phyloP scores from a whole-genome alignment of 2,888 invertebrate species.

The Nephrotoma guestfalica region DNA sequence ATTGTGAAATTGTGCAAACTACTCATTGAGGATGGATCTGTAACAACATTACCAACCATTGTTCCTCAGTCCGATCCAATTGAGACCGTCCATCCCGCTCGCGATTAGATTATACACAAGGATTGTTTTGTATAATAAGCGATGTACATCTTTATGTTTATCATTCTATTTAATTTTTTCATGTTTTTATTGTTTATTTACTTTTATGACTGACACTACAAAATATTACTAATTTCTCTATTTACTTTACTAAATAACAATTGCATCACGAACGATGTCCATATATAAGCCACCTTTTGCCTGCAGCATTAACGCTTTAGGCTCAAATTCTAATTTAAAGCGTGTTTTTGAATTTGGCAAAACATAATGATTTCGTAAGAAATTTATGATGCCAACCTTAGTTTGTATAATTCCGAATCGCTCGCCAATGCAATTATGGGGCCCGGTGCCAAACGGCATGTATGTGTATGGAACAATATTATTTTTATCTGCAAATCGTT shows the following conservation, averaged over 20 bases:
- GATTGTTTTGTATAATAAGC: no score
- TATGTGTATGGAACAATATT: constrained; percentile 25
- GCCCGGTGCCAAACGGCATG: constrained; percentile 31
- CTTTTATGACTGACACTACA: no score
- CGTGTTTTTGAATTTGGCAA: constrained; percentile 20
- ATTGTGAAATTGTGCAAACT: no score
- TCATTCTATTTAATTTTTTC: no score
- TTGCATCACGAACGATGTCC: constrained; percentile 21
- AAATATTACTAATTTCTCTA: no score
- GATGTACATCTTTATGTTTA: no score
- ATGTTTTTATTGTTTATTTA: no score
- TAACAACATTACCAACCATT: no score
- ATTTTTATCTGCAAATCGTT: constrained; percentile 27
- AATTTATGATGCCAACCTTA: constrained; percentile 27
- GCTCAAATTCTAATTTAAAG: constrained; percentile 22
- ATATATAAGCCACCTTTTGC: constrained; percentile 26
- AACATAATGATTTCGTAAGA: constrained; percentile 26
- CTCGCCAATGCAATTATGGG: constrained; percentile 29
- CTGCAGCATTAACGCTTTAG: constrained; percentile 25
- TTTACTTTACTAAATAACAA: constrained; percentile 6
- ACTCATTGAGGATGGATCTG: no score
- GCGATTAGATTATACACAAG: no score
- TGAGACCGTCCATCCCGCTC: no score
- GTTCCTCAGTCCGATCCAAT: no score
- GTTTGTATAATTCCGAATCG: constrained; percentile 27